Conservation (phyloP, 2,113 vertebrate species). For the Meriones unguiculatus region DNA sequence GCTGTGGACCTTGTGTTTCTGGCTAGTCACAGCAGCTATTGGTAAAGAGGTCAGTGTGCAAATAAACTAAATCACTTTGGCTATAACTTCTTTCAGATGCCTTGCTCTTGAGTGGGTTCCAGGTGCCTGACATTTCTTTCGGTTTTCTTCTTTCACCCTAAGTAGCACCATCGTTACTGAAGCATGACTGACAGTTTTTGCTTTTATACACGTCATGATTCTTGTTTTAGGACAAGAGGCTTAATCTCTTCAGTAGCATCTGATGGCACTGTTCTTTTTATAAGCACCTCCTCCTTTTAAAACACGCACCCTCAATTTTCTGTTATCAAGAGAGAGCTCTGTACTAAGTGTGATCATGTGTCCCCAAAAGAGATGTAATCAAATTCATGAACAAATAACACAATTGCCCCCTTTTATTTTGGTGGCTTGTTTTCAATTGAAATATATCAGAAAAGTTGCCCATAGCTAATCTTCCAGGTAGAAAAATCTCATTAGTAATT, state of each 20-base stretch:
- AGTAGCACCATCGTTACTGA: slow-evolving; percentile 26
- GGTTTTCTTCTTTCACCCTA: slow-evolving; percentile 62
- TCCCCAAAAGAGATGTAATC: slow-evolving; percentile 61
- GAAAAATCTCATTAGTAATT: slow-evolving; percentile 59
- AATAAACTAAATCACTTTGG: slow-evolving; percentile 59
- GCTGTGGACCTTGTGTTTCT: slow-evolving; percentile 15
- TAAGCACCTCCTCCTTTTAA: slow-evolving; percentile 41
- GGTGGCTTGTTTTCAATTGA: slow-evolving; percentile 68
- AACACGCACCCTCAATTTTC: slow-evolving; percentile 51
- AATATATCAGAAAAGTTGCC: slow-evolving; percentile 71
- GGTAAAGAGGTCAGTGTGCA: slow-evolving; percentile 53
- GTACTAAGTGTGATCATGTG: slow-evolving; percentile 37
- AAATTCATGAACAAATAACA: slow-evolving; percentile 45
- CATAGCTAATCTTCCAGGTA: slow-evolving; percentile 52
- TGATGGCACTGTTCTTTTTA: slow-evolving; percentile 57
- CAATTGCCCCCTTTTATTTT: slow-evolving; percentile 61
- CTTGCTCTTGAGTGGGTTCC: slow-evolving; percentile 56
- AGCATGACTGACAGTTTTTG: slow-evolving; percentile 59
- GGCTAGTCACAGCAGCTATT: slow-evolving; percentile 12
- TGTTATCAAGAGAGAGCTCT: slow-evolving; percentile 54
- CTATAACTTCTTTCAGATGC: slow-evolving; percentile 8
- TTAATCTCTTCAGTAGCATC: slow-evolving; percentile 64
- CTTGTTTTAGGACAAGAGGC: slow-evolving; percentile 72
- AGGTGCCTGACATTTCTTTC: slow-evolving; percentile 69
- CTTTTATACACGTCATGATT: slow-evolving; percentile 69